Evolutionary conservation across 2,888 invertebrate genomes (phyloP).

Genomic region (Agonopterix heracliana): DNA sequence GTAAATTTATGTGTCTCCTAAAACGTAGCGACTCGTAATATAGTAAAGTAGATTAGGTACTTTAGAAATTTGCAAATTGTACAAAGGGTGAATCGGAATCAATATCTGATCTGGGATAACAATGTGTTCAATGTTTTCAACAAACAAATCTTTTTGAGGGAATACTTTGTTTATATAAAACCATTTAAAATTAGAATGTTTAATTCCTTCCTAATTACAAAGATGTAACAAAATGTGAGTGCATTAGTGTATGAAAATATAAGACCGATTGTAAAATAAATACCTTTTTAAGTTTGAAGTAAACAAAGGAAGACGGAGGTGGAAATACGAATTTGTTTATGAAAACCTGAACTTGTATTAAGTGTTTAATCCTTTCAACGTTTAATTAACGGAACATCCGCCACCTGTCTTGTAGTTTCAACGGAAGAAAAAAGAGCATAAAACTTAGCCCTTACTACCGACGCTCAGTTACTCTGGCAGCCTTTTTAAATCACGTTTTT

Average conservation of each 20-base stretch:
- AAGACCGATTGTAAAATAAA: slow-evolving; percentile 33
- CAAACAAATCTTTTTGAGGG: no score
- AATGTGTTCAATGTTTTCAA: no score
- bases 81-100: no score
- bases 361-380: slow-evolving; percentile 41
- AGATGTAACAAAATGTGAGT: slow-evolving; percentile 31
- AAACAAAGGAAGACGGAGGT: slow-evolving; percentile 25
- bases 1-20: no score
- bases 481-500: slow-evolving; percentile 57
- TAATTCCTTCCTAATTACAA: slow-evolving; percentile 20
- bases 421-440: slow-evolving; percentile 19
- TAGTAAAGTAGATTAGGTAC: slow-evolving; percentile 25
- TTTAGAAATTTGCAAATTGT: no score
- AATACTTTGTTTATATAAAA: no score
- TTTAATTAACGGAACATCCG: slow-evolving; percentile 29
- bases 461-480: slow-evolving; percentile 27
- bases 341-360: slow-evolving; percentile 30
- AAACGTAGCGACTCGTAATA: slow-evolving; percentile 18
- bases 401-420: slow-evolving; percentile 31
- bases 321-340: slow-evolving; percentile 13
- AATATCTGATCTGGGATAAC: no score
- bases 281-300: slow-evolving; percentile 19
- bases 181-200: background rate
- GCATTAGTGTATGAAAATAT: slow-evolving; percentile 37
- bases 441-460: slow-evolving; percentile 23